These are phyloP conservation scores for Xiphophorus couchianus DNA, from an alignment of 2,113 vertebrate genomes.

Conservation along the genomic window DNA sequence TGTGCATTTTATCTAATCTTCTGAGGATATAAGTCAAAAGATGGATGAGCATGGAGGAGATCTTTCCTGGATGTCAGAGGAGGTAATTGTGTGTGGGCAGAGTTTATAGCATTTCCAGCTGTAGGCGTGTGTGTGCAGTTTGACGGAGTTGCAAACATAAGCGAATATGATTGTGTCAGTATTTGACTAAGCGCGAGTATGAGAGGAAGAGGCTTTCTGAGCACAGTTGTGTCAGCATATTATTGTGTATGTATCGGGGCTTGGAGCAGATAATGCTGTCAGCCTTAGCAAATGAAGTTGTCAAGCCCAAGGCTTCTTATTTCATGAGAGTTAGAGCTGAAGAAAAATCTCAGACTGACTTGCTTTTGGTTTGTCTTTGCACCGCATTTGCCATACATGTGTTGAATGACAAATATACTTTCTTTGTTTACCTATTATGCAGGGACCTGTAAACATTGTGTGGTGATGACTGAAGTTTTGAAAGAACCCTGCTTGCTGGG, in stretches of 20 bases:
- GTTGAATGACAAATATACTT: neutral
- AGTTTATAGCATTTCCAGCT: conserved; percentile 29
- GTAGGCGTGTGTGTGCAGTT: conserved; percentile 12
- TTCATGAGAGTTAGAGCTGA: conserved; percentile 23
- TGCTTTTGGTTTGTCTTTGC: conserved; percentile 28
- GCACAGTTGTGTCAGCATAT: conserved; percentile 29
- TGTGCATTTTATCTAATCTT: conserved; percentile 49
- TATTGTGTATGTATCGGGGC: conserved; percentile 30
- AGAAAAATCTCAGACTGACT: conserved; percentile 27
- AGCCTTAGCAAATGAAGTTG: conserved; percentile 42
- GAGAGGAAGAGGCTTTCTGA: conserved; percentile 20
- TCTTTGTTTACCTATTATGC: neutral
- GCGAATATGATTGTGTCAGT: conserved; percentile 18
- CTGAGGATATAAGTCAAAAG: conserved; percentile 36
- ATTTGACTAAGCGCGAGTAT: conserved; percentile 23
- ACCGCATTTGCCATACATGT: conserved; percentile 11
- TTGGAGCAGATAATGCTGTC: conserved; percentile 44
- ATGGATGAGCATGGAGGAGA: conserved; percentile 11
- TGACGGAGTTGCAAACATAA: conserved; percentile 3
- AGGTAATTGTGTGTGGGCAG: conserved; percentile 35
- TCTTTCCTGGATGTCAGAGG: conserved; percentile 21
- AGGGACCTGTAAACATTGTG: neutral
- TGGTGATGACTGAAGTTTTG: neutral
- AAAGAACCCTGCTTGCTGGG: neutral
- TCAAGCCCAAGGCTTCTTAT: conserved; percentile 37